Evolutionary conservation across 2,113 vertebrate species (phyloP).

Genomic region (Lophura nycthemera): DNA sequence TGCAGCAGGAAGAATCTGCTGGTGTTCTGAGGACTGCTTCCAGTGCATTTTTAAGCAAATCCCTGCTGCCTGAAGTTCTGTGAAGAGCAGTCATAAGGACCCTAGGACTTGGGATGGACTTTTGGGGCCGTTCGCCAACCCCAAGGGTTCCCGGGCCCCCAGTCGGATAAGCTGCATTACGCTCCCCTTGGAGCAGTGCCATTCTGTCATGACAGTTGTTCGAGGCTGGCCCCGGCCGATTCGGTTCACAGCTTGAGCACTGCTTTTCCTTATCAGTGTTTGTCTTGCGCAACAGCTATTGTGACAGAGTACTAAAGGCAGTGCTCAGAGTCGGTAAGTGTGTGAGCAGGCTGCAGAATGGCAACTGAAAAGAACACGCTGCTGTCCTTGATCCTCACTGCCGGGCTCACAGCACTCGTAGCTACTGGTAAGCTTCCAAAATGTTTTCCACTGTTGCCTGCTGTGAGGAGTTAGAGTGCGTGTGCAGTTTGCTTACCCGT

Average conservation of each 20-base stretch:
- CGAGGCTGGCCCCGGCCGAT: fast-evolving
- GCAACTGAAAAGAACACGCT: neutral
- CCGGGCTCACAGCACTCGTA: neutral
- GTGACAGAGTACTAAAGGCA: neutral
- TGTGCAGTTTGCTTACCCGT: neutral
- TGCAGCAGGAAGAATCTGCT: too few relatives aligned
- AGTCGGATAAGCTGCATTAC: neutral
- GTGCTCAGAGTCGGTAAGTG: neutral
- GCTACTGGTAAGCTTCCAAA: neutral
- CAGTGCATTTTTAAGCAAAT: neutral
- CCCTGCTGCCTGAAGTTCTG: neutral
- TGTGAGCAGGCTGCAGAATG: neutral
- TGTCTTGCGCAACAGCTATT: neutral
- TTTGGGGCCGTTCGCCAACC: fast-evolving
- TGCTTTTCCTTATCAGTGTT: fast-evolving
- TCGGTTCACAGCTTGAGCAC: neutral
- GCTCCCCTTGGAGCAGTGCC: too few relatives aligned
- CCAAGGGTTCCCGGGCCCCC: too few relatives aligned
- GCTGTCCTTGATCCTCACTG: neutral
- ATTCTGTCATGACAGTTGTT: neutral
- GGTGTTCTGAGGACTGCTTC: too few relatives aligned
- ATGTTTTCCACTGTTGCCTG: neutral
- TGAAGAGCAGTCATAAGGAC: fast-evolving
- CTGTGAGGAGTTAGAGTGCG: neutral
- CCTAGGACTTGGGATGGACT: fast-evolving